phyloP scores from a whole-genome alignment of 2,113 vertebrate genomes.

The Ariopsis seemanni region DNA sequence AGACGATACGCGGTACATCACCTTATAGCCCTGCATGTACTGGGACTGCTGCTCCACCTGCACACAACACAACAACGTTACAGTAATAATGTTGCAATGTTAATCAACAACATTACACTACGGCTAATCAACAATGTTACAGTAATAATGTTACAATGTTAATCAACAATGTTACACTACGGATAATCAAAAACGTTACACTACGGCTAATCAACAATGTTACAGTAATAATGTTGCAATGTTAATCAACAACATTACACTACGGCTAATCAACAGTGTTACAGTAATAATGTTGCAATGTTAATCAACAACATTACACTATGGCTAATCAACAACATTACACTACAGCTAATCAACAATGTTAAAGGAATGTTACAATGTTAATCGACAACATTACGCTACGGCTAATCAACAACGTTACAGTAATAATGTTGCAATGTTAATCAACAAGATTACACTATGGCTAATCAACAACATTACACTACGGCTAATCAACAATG shows the following conservation, averaged over 20 bases:
- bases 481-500: no score
- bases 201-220: no score
- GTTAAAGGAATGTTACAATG: background rate
- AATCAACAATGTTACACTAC: background rate
- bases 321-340: background rate
- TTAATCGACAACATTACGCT: no score
- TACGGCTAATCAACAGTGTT: background rate
- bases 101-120: background rate
- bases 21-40: slow-evolving; percentile 96
- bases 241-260: no score
- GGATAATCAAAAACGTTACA: background rate
- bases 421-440: no score
- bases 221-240: no score
- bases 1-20: slow-evolving; percentile 85
- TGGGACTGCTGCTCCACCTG: slow-evolving; percentile 97
- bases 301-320: background rate
- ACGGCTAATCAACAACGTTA: no score
- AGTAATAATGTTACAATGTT: background rate
- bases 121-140: background rate
- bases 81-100: background rate
- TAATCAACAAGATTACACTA: no score
- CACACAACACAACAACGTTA: slow-evolving; percentile 14
- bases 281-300: background rate
- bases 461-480: no score
- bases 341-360: background rate